These are phyloP conservation scores for Otis tarda DNA, from an alignment of 2,113 vertebrate genomes.

Conservation along the genomic window DNA sequence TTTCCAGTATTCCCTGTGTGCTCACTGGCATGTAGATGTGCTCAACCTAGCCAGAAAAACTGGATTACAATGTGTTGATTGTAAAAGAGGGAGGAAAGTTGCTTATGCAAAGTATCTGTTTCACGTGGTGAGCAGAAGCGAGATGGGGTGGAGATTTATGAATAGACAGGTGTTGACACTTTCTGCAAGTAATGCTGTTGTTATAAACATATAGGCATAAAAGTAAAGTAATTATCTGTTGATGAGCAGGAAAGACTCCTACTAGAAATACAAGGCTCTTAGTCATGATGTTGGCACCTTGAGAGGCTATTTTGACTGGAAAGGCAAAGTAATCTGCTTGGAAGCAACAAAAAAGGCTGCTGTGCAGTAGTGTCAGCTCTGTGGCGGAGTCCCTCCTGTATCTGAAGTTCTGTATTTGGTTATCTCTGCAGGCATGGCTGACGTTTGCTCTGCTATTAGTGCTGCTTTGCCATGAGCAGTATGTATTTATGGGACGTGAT, in stretches of 20 bases:
- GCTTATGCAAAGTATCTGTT: not conserved
- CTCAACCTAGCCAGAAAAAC: constrained; percentile 45
- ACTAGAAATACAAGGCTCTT: not conserved
- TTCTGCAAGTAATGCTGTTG: constrained; percentile 6
- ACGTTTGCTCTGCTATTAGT: not conserved
- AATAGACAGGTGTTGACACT: not conserved
- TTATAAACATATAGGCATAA: not conserved
- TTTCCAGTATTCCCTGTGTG: not conserved
- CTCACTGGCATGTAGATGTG: not conserved
- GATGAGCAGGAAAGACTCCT: constrained; percentile 8
- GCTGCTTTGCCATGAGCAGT: not conserved
- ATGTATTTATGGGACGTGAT: not conserved
- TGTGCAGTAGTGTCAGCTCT: not conserved
- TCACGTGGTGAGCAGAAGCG: constrained; percentile 2
- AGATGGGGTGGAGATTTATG: not conserved
- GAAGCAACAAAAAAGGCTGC: not conserved
- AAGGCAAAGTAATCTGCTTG: not conserved
- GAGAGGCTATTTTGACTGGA: not conserved
- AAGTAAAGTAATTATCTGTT: not conserved
- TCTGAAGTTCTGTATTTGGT: not conserved
- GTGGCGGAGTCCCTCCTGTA: not conserved
- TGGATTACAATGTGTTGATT: not conserved
- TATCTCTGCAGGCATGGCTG: not conserved
- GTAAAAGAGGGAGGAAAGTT: not conserved
- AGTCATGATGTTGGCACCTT: not conserved